Evolutionary conservation across 1,140 invertebrate genomes (phyloP).

Genomic region (Yoshiicerus persimilis): DNA sequence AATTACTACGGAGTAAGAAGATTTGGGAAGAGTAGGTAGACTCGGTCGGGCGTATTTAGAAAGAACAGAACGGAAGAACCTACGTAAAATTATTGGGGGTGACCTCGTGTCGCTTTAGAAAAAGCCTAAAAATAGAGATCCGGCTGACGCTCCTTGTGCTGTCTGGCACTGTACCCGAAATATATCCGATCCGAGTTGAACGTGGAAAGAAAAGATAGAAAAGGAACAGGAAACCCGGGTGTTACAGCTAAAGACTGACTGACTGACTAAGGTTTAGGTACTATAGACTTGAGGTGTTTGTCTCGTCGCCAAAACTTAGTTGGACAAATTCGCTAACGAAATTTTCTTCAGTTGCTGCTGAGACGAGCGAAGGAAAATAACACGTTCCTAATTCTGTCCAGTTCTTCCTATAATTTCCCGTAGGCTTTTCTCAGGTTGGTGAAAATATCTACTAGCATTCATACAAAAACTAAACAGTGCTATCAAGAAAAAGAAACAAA

Average conservation of each 20-base stretch:
- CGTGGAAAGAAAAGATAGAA: neutral
- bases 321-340: neutral
- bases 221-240: conserved; percentile 7
- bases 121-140: conserved; percentile 29
- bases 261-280: neutral
- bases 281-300: neutral
- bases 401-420: neutral
- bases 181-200: neutral
- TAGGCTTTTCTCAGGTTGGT: conserved; percentile 24
- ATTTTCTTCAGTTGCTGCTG: conserved; percentile 10
- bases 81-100: neutral
- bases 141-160: conserved; percentile 9
- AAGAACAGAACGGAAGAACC: neutral
- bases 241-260: neutral
- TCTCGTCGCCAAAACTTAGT: neutral
- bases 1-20: neutral
- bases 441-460: neutral
- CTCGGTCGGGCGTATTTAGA: neutral
- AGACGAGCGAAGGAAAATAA: neutral
- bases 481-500: neutral
- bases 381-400: conserved; percentile 11
- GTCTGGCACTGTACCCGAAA: conserved; percentile 8
- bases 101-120: conserved; percentile 26
- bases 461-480: neutral
- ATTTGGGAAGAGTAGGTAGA: neutral